Evolutionary conservation across 2,888 invertebrate genomes (phyloP), one percentile per base, ranked within the genome.

Genomic region (Suillia variegata): DNA sequence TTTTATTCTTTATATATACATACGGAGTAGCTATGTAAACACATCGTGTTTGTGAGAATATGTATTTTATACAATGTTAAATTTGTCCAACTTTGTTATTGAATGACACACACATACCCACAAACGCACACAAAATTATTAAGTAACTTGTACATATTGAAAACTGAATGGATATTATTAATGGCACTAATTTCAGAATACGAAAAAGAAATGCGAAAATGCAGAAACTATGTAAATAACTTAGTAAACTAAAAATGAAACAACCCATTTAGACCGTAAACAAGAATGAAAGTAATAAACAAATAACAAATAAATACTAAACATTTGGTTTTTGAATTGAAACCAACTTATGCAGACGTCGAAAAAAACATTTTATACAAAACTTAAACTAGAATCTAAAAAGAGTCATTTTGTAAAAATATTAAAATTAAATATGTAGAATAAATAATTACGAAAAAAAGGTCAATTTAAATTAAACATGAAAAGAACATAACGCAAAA

Each of bases 161-260:
- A 13, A 15, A 42, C n/a, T 18, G 6, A 42, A 42, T 42, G 45
- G 45, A 26, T 6, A 26, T 26, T 26, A 10, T 26, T 26, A 6
- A 26, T 10, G 26, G 26, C 26, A 26, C 26, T 26, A 26, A 26
- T 6, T 26, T 26, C 5, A 26, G 10, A 26, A 26, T 6, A 26
- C 5, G 26, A 10, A 26, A 26, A 62, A 62, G 58, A 52, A 62
- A 38, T 13, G n/a, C 6, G n/a, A 38, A 26, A 38, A 38, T 38
- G 38, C 38, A 13, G 38, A 38, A 38, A 38, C 15, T 38, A 38
- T 38, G 38, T 38, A 38, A 38, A 38, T 38, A 38, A n/a, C n/a
- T 38, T 38, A 38, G 38, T 13, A n/a, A 38, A 38, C n/a, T 38
- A 38, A n/a, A 38, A 13, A n/a, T n/a, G n/a, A n/a, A n/a, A n/a